Evolutionary conservation across 1,140 invertebrate genomes (phyloP).

Genomic region (Zaprionus gabonicus): DNA sequence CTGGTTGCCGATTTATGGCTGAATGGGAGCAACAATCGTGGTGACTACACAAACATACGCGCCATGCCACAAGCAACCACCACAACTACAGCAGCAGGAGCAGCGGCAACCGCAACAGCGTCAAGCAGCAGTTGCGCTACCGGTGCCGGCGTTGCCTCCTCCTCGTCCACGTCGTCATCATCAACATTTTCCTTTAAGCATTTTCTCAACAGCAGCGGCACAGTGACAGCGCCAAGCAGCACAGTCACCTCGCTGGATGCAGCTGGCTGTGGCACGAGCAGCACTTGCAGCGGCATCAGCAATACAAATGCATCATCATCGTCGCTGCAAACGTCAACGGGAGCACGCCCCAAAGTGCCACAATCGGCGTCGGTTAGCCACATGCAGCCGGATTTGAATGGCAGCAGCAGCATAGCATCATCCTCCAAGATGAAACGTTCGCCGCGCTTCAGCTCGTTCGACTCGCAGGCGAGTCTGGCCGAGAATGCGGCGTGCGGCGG

Average conservation of each 20-base stretch:
- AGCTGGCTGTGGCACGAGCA: conserved; percentile 14
- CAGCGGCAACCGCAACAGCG: conserved; percentile 7
- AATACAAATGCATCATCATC: conserved; percentile 21
- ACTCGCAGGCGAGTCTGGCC: conserved; percentile 84
- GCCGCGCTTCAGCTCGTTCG: conserved; percentile 83
- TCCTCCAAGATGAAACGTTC: conserved; percentile 82
- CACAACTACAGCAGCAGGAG: conserved; percentile 4
- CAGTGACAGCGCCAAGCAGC: conserved; percentile 73
- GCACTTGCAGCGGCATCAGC: conserved; percentile 16
- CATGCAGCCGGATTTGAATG: conserved; percentile 67
- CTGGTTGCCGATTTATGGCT: conserved; percentile 72
- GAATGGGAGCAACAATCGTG: conserved; percentile 46
- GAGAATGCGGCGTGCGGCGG: conserved; percentile 69
- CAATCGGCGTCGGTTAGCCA: conserved; percentile 73
- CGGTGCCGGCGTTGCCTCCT: neutral
- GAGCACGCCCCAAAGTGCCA: conserved; percentile 81
- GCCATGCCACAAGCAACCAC: conserved; percentile 28
- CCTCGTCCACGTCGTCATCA: conserved; percentile 29
- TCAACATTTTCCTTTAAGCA: conserved; percentile 91
- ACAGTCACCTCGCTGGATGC: conserved; percentile 77
- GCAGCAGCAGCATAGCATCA: conserved; percentile 39
- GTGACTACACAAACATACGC: conserved; percentile 62
- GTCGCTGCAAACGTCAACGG: conserved; percentile 72
- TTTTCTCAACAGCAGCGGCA: conserved; percentile 86
- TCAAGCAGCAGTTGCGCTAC: neutral